Conservation (phyloP, 2,797 vertebrate species). For the Chromobotia macracanthus region DNA sequence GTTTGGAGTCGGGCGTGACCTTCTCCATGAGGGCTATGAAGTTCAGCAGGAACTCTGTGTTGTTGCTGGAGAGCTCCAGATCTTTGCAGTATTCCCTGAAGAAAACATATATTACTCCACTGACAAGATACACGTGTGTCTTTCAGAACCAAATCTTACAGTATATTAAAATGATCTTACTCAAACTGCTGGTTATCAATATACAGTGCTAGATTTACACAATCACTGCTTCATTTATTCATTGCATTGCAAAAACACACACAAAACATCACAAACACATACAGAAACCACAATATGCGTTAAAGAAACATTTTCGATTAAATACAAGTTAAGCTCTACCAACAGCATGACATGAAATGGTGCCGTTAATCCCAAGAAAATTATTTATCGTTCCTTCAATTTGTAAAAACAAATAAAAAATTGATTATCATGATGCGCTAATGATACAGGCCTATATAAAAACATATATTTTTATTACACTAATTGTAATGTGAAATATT, state of each 20-base stretch:
- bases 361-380: not conserved
- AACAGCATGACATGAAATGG: not conserved
- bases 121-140: constrained; percentile 40
- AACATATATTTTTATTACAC: no score
- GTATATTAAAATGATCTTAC: no score
- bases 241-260: constrained; percentile 32
- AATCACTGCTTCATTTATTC: not conserved
- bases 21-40: constrained; percentile 99
- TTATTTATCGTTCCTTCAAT: no score
- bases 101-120: constrained; percentile 43
- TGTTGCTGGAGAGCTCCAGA: constrained; percentile 95
- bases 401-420: no score
- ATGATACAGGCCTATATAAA: no score
- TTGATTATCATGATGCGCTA: no score
- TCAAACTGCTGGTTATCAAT: constrained; percentile 4
- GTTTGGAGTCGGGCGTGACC: constrained; percentile 97
- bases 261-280: constrained; percentile 58
- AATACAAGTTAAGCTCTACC: not conserved
- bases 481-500: no score
- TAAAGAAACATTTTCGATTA: not conserved
- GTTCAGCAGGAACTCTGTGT: constrained; percentile 98
- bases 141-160: no score
- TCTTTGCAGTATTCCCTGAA: constrained; percentile 99
- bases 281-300: not conserved
- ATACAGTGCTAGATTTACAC: constrained; percentile 45